Evolutionary conservation across 2,113 vertebrate species (phyloP), one percentile per base, ranked within the genome.

Genomic region (Periophthalmodon schlosseri): DNA sequence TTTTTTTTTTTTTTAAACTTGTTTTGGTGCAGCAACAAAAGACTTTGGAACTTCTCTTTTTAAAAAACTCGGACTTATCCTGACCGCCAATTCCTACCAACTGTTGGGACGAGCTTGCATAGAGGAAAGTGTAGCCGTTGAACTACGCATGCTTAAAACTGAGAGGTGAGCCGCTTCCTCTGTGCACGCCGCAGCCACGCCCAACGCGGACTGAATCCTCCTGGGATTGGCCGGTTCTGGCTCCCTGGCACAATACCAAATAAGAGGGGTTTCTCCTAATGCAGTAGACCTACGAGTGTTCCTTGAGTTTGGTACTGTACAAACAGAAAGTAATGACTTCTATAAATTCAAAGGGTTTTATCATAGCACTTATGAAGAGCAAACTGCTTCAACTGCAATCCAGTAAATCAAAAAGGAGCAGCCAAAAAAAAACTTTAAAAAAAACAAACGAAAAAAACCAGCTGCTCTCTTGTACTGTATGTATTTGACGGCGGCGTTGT

Each of bases 291-390:
- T 89, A 83, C 63, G 89, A 91, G 92, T 90, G 83, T 91, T 90
- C 85, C 85, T 92, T 90, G 89, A 76, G 75, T 91, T 91, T 92
- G 91, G 91, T 92, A 91, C 91, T 88, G 89, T 89, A 88, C 82
- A 87, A 90, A 91, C 80, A 86, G 76, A 86, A 86, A 82, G 89
- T 79, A 87, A 83, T 81, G 75, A 90, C 86, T 87, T 87, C 84
- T 87, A 84, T 87, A 76, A 76, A 77, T 88, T 87, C 83, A 83
- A 84, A 87, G 88, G 91, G 82, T 86, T 92, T 92, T 90, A 91
- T 91, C 89, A 93, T 89, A 94, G 93, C 94, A 94, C 94, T 94
- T 94, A 94, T 82, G 83, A 91, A 85, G 89, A 91, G 89, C 88
- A 84, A 82, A 80, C 88, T 66, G 80, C 89, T 94, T 92, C 89